Conservation (phyloP, 1,140 invertebrate species). For the Sminthurides bifidus region DNA sequence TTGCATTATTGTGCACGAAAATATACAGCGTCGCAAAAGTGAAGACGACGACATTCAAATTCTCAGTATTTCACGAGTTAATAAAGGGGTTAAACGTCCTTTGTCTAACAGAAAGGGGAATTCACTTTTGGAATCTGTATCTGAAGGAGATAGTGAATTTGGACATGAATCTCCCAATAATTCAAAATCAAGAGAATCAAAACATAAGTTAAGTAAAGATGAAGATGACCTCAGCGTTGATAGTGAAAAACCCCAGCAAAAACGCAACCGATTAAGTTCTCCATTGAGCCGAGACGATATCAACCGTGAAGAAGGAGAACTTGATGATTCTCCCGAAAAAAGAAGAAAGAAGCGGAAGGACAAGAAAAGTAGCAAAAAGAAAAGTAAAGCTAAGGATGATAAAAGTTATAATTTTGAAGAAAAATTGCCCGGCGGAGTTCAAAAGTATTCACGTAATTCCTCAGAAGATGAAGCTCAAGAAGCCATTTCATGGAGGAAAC, state of each 20-base stretch:
- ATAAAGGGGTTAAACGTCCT: too few species aligned
- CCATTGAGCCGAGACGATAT: too few species aligned
- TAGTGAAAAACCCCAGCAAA: background rate
- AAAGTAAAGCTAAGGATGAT: slow-evolving; percentile 17
- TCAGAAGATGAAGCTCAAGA: slow-evolving; percentile 10
- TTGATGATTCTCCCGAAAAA: slow-evolving; percentile 38
- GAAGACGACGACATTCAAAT: too few species aligned
- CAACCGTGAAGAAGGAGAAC: slow-evolving; percentile 44
- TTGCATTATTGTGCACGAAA: too few species aligned
- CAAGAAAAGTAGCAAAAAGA: slow-evolving; percentile 25
- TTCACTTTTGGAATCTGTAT: slow-evolving; percentile 8
- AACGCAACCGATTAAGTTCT: slow-evolving; percentile 14
- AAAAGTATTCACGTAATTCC: slow-evolving; percentile 26
- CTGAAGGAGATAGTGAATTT: slow-evolving; percentile 18
- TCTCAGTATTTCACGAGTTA: too few species aligned
- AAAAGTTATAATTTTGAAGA: slow-evolving; percentile 18
- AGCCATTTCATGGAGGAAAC: slow-evolving; percentile 58
- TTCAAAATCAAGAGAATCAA: background rate
- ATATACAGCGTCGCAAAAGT: too few species aligned
- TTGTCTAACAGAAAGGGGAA: background rate
- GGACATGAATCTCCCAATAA: background rate
- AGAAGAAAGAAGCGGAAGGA: slow-evolving; percentile 37
- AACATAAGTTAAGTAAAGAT: background rate
- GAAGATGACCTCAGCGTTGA: background rate
- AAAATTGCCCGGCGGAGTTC: slow-evolving; percentile 29